A percentile compares a stretch with the other conserved stretches of the same genome.
These are phyloP conservation scores for Leptinotarsa peninsularis DNA, from an alignment of 2,888 invertebrate species.

Conservation along the genomic window DNA sequence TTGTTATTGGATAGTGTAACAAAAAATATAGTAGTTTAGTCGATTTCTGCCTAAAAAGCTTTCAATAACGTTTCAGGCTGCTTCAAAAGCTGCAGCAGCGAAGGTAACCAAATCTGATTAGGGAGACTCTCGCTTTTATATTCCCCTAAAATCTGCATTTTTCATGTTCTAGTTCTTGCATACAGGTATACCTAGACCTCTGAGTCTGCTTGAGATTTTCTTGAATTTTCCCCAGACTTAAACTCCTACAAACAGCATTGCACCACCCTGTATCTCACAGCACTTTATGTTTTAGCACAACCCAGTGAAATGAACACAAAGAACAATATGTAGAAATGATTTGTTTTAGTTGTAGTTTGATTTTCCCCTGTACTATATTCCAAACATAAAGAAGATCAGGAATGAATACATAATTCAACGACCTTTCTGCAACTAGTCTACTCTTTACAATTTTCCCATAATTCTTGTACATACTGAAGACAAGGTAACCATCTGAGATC, in stretches of 20 bases:
- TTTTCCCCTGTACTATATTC: not conserved
- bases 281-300: not conserved
- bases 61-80: slow-evolving; percentile 48
- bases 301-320: slow-evolving; percentile 2
- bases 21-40: not conserved
- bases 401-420: not conserved
- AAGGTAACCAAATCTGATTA: slow-evolving; percentile 46
- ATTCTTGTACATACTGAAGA: no score
- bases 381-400: not conserved
- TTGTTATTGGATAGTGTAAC: not conserved
- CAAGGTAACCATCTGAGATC: no score
- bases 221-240: not conserved
- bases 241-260: not conserved
- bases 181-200: no score
- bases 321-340: not conserved
- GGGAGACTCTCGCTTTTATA: slow-evolving; percentile 3
- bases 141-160: not conserved
- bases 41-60: slow-evolving; percentile 33
- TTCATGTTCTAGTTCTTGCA: no score
- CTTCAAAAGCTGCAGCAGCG: slow-evolving; percentile 47
- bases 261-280: not conserved
- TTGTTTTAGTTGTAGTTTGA: not conserved
- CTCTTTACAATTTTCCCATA: no score
- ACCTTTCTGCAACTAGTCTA: no score
- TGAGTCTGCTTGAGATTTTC: not conserved